Evolutionary conservation across 2,113 vertebrate species (phyloP).

Genomic region (Aleadryas rufinucha): DNA sequence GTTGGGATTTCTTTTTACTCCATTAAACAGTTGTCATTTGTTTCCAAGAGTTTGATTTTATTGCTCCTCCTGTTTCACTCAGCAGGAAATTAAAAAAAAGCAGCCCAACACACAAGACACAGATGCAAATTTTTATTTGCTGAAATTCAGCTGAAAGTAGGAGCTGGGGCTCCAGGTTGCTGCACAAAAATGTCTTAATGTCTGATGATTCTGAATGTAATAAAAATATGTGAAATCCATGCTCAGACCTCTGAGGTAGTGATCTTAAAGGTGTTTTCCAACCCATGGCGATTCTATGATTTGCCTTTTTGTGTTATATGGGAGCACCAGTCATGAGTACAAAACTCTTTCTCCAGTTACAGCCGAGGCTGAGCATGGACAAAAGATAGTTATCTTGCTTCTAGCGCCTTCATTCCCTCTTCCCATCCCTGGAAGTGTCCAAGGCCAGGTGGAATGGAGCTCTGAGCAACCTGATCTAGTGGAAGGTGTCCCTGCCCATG

Average conservation of each 20-base stretch:
- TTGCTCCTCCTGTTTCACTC: not conserved
- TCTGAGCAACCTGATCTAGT: not conserved
- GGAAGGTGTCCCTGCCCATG: not conserved
- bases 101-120: not conserved
- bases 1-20: not conserved
- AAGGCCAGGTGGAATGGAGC: not conserved
- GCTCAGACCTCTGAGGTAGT: not conserved
- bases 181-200: not conserved
- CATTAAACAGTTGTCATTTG: not conserved
- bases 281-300: not conserved
- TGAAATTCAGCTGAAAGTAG: not conserved
- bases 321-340: too few relatives aligned
- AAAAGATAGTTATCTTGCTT: rapidly evolving
- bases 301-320: not conserved
- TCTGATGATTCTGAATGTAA: not conserved
- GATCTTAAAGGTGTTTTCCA: not conserved
- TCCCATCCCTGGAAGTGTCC: not conserved
- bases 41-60: conserved; percentile 17
- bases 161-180: not conserved
- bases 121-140: not conserved
- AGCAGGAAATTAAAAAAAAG: conserved; percentile 2
- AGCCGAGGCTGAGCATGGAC: not conserved
- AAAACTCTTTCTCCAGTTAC: not conserved
- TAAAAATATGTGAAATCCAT: not conserved
- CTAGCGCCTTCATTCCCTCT: not conserved